phyloP scores from a whole-genome alignment of 2,797 vertebrate species.

The Rhabdophis nuchalis region DNA sequence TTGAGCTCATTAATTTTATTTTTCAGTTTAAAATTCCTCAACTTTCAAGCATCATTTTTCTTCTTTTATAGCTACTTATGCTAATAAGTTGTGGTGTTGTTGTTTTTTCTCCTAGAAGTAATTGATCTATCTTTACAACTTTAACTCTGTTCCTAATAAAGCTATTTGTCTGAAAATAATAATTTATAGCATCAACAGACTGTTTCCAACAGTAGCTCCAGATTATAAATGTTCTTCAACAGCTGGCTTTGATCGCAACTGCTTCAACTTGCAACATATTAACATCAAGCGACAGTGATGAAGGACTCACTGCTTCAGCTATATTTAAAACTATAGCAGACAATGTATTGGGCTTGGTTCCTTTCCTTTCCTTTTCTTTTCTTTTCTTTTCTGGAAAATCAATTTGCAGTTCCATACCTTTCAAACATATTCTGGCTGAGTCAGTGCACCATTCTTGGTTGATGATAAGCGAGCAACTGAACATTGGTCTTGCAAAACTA shows the following conservation, averaged over 20 bases:
- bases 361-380: background rate
- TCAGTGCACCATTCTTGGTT: background rate
- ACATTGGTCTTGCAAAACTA: background rate
- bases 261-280: background rate
- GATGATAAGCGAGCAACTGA: background rate
- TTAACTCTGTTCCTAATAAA: conserved; percentile 34
- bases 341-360: background rate
- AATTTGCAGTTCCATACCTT: background rate
- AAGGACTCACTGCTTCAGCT: conserved; percentile 6
- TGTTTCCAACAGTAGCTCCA: conserved; percentile 40
- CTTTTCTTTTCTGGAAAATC: background rate
- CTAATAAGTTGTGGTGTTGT: conserved; percentile 6
- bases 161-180: conserved; percentile 29
- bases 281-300: background rate
- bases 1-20: conserved; percentile 8
- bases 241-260: conserved; percentile 35
- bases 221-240: conserved; percentile 16
- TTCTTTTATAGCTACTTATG: conserved; percentile 21
- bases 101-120: background rate
- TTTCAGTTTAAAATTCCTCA: conserved; percentile 11
- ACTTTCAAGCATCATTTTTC: conserved; percentile 13
- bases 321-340: conserved; percentile 15
- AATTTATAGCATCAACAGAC: conserved; percentile 29
- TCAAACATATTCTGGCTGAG: background rate
- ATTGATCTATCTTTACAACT: conserved; percentile 33